Base-by-base conservation (phyloP, 2,888 invertebrate genomes). In the Lasius fuliginosus region DNA sequence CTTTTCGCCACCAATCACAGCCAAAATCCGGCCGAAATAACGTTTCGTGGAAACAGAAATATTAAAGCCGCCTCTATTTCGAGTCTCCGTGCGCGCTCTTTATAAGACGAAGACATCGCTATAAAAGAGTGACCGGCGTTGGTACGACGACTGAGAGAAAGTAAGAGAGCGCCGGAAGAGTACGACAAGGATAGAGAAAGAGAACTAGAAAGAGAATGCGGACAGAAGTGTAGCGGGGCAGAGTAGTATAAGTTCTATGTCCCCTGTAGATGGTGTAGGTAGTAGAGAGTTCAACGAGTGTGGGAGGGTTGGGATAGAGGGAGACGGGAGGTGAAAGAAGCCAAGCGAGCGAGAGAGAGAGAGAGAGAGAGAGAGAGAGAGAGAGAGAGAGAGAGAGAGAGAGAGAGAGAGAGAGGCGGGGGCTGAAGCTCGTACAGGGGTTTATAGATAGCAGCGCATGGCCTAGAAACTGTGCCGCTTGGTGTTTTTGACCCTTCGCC, bases 401-500 rank as follows among this genome's bases (percentile, higher is more conserved):
- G 84, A 53, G 74, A 82, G 86, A 86, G 86, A 86, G 74, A 75
- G 77, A 46, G 65, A 77, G 56, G 86, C 74, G 83, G 82, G 85
- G 74, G 79, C 86, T 87, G 91, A 90, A 91, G 90, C 92, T 93
- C 91, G 92, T 92, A 73, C 79, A 93, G 93, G 94, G 94, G 94
- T 94, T 94, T 95, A 94, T 95, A 94, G 94, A 94, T 95, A 94
- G 94, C 93, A 93, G 91, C 93, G 93, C 92, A 93, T 94, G 95
- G 94, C 95, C 95, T 95, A 95, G 95, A 95, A 95, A 95, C 95
- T 93, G 92, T 93, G 93, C 92, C 90, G 92, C 94, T 94, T 92
- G 94, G 95, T 94, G 95, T 94, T 95, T 95, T 95, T 95, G 95
- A 95, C 95, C 95, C 95, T 94, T 95, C 92, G 95, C 94, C 94